Evolutionary conservation across 37 sponge, comb jelly and placozoan genomes (phyloP).

Genomic region (Theonella swinhoei): DNA sequence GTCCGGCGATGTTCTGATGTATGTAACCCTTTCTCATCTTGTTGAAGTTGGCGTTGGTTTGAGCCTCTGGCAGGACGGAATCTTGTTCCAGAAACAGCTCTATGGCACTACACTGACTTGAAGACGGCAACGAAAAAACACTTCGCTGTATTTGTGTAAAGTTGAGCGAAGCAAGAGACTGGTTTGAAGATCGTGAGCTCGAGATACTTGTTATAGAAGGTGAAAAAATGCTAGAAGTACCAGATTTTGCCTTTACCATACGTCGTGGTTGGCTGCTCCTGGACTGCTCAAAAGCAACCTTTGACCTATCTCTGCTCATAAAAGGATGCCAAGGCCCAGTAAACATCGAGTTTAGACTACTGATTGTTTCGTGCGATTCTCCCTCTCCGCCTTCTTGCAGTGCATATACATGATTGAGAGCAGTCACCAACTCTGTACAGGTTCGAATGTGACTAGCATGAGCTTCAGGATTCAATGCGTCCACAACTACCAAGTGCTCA

Average conservation of each 20-base stretch:
- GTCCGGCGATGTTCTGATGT: slow-evolving; percentile 1
- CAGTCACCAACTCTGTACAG: slow-evolving; percentile 28
- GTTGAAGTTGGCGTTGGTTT: not conserved
- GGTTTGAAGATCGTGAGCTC: not conserved
- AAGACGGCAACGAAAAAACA: not conserved
- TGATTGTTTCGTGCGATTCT: not conserved
- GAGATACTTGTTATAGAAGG: not conserved
- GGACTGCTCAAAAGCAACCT: not conserved
- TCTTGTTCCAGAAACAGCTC: slow-evolving; percentile 36
- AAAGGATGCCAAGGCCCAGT: not conserved
- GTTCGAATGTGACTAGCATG: not conserved
- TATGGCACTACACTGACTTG: not conserved
- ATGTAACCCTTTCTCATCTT: slow-evolving; percentile 24
- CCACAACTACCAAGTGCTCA: slow-evolving; percentile 26
- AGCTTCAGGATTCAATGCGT: slow-evolving; percentile 2
- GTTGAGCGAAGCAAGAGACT: not conserved
- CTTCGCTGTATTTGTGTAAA: not conserved
- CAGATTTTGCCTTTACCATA: not conserved
- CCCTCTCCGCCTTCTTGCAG: not conserved
- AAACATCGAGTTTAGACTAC: slow-evolving; percentile 27
- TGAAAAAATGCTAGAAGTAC: not conserved
- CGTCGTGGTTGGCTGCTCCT: not conserved
- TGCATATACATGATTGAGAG: slow-evolving; percentile 35
- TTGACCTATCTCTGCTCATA: too few species aligned
- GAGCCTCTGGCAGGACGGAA: not conserved